Evolutionary conservation across 1,140 invertebrate genomes (phyloP).

Genomic region (Pissodes strobi): DNA sequence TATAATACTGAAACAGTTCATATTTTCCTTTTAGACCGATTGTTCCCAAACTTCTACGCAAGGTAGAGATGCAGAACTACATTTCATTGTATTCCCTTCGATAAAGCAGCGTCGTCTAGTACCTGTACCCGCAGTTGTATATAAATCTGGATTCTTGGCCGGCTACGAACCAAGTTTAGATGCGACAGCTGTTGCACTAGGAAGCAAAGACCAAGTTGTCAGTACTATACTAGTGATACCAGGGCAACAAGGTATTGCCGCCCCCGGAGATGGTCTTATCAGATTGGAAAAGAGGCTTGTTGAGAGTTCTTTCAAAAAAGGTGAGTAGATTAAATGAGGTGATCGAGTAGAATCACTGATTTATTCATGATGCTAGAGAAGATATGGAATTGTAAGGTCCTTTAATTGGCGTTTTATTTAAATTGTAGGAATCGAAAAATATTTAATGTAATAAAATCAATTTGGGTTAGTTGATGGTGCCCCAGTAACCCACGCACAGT

Average conservation of each 20-base stretch:
- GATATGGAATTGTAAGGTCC: no score
- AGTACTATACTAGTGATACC: slow-evolving; percentile 81
- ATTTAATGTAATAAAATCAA: no score
- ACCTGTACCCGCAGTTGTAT: slow-evolving; percentile 79
- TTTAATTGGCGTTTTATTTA: no score
- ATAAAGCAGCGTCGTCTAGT: slow-evolving; percentile 76
- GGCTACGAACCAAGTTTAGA: slow-evolving; percentile 82
- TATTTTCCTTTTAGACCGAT: slow-evolving; percentile 66
- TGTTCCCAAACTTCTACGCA: slow-evolving; percentile 71
- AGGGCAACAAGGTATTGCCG: slow-evolving; percentile 60
- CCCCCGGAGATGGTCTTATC: slow-evolving; percentile 75
- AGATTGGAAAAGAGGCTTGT: slow-evolving; percentile 71
- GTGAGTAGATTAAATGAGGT: slow-evolving; percentile 12
- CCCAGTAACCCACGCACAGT: no score
- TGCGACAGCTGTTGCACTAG: slow-evolving; percentile 77
- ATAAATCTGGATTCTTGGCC: slow-evolving; percentile 73
- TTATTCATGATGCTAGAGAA: not conserved
- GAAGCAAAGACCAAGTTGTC: slow-evolving; percentile 69
- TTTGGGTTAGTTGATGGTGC: no score
- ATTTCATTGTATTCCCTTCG: slow-evolving; percentile 79
- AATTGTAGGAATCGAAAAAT: no score
- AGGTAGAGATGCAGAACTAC: slow-evolving; percentile 79
- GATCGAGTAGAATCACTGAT: not conserved
- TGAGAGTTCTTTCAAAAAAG: slow-evolving; percentile 66
- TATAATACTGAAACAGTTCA: no score